Conservation (phyloP, 2,113 vertebrate species). For the Clupea harengus region DNA sequence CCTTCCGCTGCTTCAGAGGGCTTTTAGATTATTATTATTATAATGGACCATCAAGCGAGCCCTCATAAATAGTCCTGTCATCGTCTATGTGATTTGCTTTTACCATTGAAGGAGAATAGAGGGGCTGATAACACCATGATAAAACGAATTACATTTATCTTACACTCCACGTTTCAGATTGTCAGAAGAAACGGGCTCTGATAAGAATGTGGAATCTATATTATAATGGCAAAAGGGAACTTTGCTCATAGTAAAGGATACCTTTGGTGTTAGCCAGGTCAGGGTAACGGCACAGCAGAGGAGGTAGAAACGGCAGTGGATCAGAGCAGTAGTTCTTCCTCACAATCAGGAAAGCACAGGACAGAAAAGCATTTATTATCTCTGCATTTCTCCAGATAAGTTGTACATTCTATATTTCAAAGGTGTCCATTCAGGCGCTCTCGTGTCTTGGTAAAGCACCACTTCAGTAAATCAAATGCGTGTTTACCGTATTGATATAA, state of each 20-base stretch:
- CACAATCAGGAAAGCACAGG: not conserved
- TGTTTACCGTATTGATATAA: not conserved
- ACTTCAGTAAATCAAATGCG: not conserved
- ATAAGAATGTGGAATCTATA: not conserved
- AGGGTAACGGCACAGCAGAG: not conserved
- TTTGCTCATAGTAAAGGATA: not conserved
- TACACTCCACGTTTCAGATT: not conserved
- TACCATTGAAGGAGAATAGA: not conserved
- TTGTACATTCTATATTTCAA: not conserved
- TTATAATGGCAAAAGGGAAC: not conserved
- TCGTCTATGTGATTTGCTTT: not conserved
- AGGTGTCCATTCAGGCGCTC: slow-evolving; percentile 1
- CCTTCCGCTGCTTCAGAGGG: too few relatives aligned
- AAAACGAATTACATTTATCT: not conserved
- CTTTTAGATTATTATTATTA: not conserved
- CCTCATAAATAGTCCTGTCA: too few relatives aligned
- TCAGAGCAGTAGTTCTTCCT: too few relatives aligned
- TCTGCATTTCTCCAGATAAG: not conserved
- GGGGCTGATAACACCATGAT: not conserved
- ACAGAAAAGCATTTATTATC: not conserved
- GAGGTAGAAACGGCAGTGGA: too few relatives aligned
- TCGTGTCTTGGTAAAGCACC: not conserved
- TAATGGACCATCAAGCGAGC: not conserved
- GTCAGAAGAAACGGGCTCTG: not conserved
- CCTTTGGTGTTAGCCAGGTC: not conserved